Evolutionary conservation across 2,113 vertebrate genomes (phyloP).

Genomic region (Prinia subflava): DNA sequence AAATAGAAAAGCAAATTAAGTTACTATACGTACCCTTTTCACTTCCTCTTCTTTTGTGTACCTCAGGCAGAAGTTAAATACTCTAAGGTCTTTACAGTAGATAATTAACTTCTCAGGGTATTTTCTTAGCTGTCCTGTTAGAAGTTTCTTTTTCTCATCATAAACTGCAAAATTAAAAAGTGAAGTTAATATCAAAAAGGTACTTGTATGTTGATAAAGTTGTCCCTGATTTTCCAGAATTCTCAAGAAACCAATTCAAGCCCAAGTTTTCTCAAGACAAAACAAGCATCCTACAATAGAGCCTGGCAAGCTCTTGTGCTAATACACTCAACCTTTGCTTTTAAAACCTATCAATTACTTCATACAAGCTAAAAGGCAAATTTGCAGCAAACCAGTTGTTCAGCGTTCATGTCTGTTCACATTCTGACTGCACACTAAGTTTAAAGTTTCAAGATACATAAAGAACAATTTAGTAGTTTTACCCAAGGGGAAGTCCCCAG

Average conservation of each 20-base stretch:
- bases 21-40: conserved; percentile 77
- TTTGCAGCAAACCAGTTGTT: neutral
- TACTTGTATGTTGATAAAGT: neutral
- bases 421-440: neutral
- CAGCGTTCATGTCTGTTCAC: neutral
- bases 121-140: conserved; percentile 78
- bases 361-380: neutral
- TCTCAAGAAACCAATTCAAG: neutral
- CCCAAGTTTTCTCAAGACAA: neutral
- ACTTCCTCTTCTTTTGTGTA: conserved; percentile 88
- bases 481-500: neutral
- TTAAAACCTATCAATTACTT: neutral
- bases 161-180: conserved; percentile 72
- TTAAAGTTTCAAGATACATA: neutral
- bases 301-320: neutral
- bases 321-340: neutral
- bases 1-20: neutral
- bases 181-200: neutral
- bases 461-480: neutral
- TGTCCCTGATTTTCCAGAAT: neutral
- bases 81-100: conserved; percentile 86
- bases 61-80: conserved; percentile 84
- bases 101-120: conserved; percentile 84
- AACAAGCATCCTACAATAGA: neutral
- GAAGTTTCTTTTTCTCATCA: conserved; percentile 86